Evolutionary conservation across 2,888 invertebrate species (phyloP), one percentile per base, ranked within the genome.

Genomic region (Gerosis bhagava): DNA sequence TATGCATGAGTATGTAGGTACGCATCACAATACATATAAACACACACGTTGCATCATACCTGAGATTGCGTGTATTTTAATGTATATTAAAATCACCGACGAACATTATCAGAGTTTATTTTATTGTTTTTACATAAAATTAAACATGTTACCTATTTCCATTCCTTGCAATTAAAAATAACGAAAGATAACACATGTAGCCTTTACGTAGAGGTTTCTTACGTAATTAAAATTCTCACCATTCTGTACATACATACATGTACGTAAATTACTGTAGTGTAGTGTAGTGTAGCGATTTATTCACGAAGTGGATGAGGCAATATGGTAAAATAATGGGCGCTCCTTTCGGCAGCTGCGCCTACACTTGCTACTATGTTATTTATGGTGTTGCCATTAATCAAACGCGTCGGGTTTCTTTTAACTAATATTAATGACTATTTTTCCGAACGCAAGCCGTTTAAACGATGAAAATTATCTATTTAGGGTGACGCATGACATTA

Each of bases 91-190:
- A n/a, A n/a, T n/a, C n/a, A n/a, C n/a, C n/a, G n/a, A n/a, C n/a
- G n/a, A n/a, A n/a, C n/a, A n/a, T n/a, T n/a, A n/a, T n/a, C n/a
- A n/a, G n/a, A n/a, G n/a, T n/a, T n/a, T n/a, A n/a, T n/a, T n/a
- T n/a, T n/a, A n/a, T n/a, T n/a, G n/a, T n/a, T n/a, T n/a, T n/a
- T n/a, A n/a, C n/a, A n/a, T n/a, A n/a, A n/a, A n/a, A n/a, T n/a
- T n/a, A n/a, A n/a, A n/a, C n/a, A n/a, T n/a, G n/a, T n/a, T n/a
- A n/a, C n/a, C n/a, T 8, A 28, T 24, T 36, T 16, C 7, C 36
- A 28, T 11, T 24, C 21, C 15, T 29, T 24, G 11, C 17, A 45
- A 45, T 45, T 45, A 45, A 37, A 45, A 45, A 45, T 37, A 37
- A 45, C 31, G 36, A 45, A 39, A 25, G 32, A 39, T n/a, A 25